Base-by-base conservation (phyloP, 2,797 vertebrate species). In the Sphaeramia orbicularis region DNA sequence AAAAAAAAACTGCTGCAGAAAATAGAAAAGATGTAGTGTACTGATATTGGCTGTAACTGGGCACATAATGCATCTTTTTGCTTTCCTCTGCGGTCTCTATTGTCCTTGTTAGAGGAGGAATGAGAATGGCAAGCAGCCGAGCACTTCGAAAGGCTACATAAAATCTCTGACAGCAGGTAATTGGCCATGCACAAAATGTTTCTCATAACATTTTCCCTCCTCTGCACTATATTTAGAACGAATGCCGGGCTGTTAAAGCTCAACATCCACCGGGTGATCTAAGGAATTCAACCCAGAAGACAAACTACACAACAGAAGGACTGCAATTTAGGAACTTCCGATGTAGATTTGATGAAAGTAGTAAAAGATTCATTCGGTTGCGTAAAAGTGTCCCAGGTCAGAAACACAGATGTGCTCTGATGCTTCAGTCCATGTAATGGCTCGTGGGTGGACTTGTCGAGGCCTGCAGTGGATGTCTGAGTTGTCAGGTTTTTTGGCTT, bases 381-480 rank as follows among this genome's bases (percentile, higher is more conserved):
- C 10, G 10, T 49, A 16, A 12, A 65, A 61, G 51, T 24, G 19
- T 35, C 27, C 1, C 1, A 14, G 53, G 43, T 30, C 7, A 21
- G 45, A 3, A 68, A 12, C 14, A 10, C 7, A 14, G 7, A 53
- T 49, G 9, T 51, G 51, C 52, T 44, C 15, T 12, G 16, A 2
- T 35, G 61, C 16, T 43, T n/a, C 2, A 12, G 55, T 68, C 59
- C 53, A 10, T 74, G 8, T 64, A 54, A 80, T 68, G 48, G 38
- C 76, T 65, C 70, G 51, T 52, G 55, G 41, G 65, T 41, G 61
- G 60, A 66, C 83, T 11, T 88, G 89, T 82, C 37, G 5, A 76
- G 64, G 65, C 90, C 30, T 81, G 89, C 59, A 4, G 42, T 27
- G 48, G 43, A 65, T 42, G 43, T 69, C 50, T 67, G 36, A 10